Evolutionary conservation across 2,113 vertebrate genomes (phyloP), one percentile per base, ranked within the genome.

Genomic region (Aspidoscelis tigris): DNA sequence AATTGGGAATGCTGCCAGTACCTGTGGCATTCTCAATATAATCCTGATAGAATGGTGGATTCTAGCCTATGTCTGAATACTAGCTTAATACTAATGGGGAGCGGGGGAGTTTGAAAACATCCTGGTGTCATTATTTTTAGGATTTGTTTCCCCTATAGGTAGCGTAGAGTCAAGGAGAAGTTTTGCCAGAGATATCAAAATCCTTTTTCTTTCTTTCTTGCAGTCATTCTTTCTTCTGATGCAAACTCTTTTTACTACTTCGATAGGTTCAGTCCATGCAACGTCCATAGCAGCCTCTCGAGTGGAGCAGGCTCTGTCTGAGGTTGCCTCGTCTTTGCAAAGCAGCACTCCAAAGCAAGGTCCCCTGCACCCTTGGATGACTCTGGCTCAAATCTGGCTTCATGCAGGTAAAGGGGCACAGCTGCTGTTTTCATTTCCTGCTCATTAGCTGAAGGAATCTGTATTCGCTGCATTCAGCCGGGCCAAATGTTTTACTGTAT

Each of bases 331-430:
- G 0, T 99, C 99, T 69, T 93, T 99, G 91, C 99, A 99, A 94
- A 99, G 99, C 94, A 99, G 98, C 20, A 96, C 98, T 72, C 98
- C 98, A 74, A 99, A 98, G 92, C 99, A 99, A 73, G 99, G 99
- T 53, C 98, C 98, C 0, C 89, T 99, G 65, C 98, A 99, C 90
- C 99, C 99, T 87, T 99, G 99, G 99, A 98, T 99, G 98, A 99
- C 98, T 1, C 95, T 99, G 90, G 98, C 98, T 58, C 98, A 99
- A 95, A 99, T 99, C 93, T 99, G 99, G 99, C 97, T 99, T 79
- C 99, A 99, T 77, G 98, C 99, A 97, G 99, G 99, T 99, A 94
- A 26, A 53, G 7, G n/a, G 78, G 84, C 79, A 0, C 4, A 71
- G 81, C 83, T 75, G 33, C 58, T 22, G 80, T 80, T 64, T 33